These are phyloP conservation scores for Apomyelois bistriatella DNA, from an alignment of 2,888 invertebrate species.

Conservation along the genomic window DNA sequence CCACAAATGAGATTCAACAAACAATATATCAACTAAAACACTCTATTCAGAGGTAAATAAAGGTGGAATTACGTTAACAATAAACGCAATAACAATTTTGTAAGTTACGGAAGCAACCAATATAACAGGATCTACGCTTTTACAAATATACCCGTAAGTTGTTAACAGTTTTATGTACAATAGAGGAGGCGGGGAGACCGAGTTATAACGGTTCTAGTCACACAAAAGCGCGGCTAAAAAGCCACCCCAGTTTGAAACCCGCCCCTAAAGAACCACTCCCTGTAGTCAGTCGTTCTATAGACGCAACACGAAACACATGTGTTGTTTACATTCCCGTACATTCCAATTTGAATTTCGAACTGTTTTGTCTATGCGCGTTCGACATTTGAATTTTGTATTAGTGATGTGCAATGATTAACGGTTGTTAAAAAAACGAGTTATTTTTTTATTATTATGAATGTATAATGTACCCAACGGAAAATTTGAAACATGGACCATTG, in stretches of 20 bases:
- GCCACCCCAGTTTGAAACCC: conserved; percentile 55
- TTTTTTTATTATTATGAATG: conserved; percentile 31
- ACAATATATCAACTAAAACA: conserved; percentile 17
- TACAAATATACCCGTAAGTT: conserved; percentile 1
- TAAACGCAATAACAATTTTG: conserved; percentile 32
- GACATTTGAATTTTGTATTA: conserved; percentile 13
- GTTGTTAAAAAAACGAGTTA: conserved; percentile 8
- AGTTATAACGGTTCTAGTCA: conserved; percentile 32
- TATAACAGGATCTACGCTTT: conserved; percentile 29
- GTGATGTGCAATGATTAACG: conserved; percentile 18
- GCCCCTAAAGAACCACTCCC: conserved; percentile 71
- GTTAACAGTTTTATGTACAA: conserved; percentile 18
- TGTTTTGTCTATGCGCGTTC: conserved; percentile 10
- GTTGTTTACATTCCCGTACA: conserved; percentile 14
- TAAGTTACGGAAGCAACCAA: conserved; percentile 41
- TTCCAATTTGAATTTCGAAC: conserved; percentile 11
- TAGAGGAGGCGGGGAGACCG: conserved; percentile 36
- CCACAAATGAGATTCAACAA: conserved; percentile 21
- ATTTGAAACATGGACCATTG: conserved; percentile 64
- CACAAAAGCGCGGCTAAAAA: conserved; percentile 67
- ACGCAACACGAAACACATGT: conserved; percentile 37
- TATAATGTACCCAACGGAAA: conserved; percentile 72
- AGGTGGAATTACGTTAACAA: conserved; percentile 16
- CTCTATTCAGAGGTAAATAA: conserved; percentile 22
- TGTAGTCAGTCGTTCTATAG: conserved; percentile 50